Conservation (phyloP, 1,140 invertebrate species). For the Wiebesia pumilae region DNA sequence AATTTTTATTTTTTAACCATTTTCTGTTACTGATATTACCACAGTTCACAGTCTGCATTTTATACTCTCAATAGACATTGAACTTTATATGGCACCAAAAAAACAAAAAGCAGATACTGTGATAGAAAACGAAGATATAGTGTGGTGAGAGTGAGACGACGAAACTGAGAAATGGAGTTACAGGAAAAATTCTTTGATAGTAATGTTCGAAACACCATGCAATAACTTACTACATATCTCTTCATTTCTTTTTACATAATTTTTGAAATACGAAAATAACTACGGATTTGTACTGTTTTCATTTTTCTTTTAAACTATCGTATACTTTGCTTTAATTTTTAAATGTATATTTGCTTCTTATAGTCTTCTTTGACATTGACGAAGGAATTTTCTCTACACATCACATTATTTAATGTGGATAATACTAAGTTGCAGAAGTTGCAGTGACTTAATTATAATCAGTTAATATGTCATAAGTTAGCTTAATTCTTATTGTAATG, state of each 20-base stretch:
- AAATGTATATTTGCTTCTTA: too few species aligned
- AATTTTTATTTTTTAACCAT: constrained; percentile 10
- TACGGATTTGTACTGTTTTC: neutral
- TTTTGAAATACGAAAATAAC: too few species aligned
- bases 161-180: neutral
- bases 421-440: too few species aligned
- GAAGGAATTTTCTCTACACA: too few species aligned
- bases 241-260: neutral
- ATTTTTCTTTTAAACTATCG: neutral
- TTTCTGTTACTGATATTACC: neutral
- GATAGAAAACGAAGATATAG: neutral
- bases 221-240: constrained; percentile 27
- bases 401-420: too few species aligned
- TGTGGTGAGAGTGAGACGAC: too few species aligned
- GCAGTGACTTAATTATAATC: too few species aligned
- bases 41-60: neutral
- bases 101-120: neutral
- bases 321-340: neutral
- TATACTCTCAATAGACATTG: neutral
- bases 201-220: constrained; percentile 13
- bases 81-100: neutral
- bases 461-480: too few species aligned
- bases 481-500: too few species aligned
- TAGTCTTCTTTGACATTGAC: too few species aligned
- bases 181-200: constrained; percentile 8